A percentile compares a stretch with the other conserved stretches of the same genome.
These are phyloP conservation scores for Stictocephala bisonia DNA, from an alignment of 2,888 invertebrate species.

Conservation along the genomic window DNA sequence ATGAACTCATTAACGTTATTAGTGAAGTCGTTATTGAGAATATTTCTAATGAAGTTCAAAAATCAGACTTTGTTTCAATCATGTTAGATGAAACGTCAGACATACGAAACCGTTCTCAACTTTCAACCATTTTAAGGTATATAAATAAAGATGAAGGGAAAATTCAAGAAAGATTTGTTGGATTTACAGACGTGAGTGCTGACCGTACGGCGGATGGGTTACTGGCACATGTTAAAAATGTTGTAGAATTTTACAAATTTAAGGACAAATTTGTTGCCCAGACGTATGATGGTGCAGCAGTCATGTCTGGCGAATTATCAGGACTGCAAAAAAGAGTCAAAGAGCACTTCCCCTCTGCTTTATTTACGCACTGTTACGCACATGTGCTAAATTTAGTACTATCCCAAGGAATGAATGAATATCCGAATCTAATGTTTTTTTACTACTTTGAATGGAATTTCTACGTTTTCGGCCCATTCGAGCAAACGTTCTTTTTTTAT, in stretches of 20 bases:
- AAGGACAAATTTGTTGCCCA: constrained; percentile 60
- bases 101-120: constrained; percentile 56
- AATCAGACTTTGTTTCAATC: constrained; percentile 57
- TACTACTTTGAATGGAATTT: constrained; percentile 56
- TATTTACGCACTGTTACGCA: constrained; percentile 59
- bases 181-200: constrained; percentile 60
- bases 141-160: constrained; percentile 54
- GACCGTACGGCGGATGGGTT: constrained; percentile 57
- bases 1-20: constrained; percentile 57
- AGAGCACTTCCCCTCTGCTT: constrained; percentile 55
- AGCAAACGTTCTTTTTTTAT: constrained; percentile 54
- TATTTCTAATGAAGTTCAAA: constrained; percentile 55
- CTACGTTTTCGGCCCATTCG: constrained; percentile 59
- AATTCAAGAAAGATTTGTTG: constrained; percentile 60
- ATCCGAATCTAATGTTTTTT: constrained; percentile 60
- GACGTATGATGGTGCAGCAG: constrained; percentile 61
- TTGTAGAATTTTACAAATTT: constrained; percentile 55
- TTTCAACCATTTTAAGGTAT: constrained; percentile 60
- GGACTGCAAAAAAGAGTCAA: constrained; percentile 60
- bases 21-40: constrained; percentile 48
- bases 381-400: constrained; percentile 57
- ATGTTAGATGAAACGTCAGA: constrained; percentile 55
- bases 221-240: constrained; percentile 52
- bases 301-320: constrained; percentile 58
- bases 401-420: constrained; percentile 57